Percentiles rank a stretch among this genome's conserved stretches.
phyloP scores from a whole-genome alignment of 2,113 vertebrate species.

The Micronycteris hirsuta region DNA sequence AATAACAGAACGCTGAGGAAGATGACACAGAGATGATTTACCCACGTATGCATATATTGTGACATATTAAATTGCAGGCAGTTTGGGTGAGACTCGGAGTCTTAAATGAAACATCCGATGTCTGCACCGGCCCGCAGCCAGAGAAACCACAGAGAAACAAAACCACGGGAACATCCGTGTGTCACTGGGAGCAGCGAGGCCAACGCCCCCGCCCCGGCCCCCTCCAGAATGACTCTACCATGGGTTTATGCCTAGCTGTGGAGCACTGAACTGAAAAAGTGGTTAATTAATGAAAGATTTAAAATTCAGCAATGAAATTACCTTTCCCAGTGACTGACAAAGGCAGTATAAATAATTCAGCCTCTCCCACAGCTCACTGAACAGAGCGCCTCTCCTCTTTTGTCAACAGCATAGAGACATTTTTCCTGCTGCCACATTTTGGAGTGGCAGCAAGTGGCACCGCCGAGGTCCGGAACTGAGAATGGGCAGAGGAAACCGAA shows the following conservation, averaged over 20 bases:
- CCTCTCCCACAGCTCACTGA: slow-evolving; percentile 76
- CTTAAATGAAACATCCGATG: slow-evolving; percentile 68
- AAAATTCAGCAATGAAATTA: slow-evolving; percentile 81
- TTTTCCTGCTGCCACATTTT: neutral
- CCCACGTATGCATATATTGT: slow-evolving; percentile 60
- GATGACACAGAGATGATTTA: slow-evolving; percentile 74
- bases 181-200: slow-evolving; percentile 39
- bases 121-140: slow-evolving; percentile 47
- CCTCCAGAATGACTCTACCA: slow-evolving; percentile 66
- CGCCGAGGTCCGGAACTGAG: neutral
- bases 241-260: slow-evolving; percentile 62
- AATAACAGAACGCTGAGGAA: slow-evolving; percentile 67
- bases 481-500: neutral
- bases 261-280: slow-evolving; percentile 79
- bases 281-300: slow-evolving; percentile 84
- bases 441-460: slow-evolving; percentile 28
- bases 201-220: slow-evolving; percentile 9
- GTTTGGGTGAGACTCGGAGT: slow-evolving; percentile 51
- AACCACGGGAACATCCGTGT: slow-evolving; percentile 64
- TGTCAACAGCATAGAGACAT: slow-evolving; percentile 48
- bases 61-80: slow-evolving; percentile 67
- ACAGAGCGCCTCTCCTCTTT: slow-evolving; percentile 67
- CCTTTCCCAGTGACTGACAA: slow-evolving; percentile 78
- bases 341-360: slow-evolving; percentile 79
- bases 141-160: slow-evolving; percentile 51